These are phyloP conservation scores for Talpa occidentalis DNA, from an alignment of 2,113 vertebrate species.

Conservation along the genomic window DNA sequence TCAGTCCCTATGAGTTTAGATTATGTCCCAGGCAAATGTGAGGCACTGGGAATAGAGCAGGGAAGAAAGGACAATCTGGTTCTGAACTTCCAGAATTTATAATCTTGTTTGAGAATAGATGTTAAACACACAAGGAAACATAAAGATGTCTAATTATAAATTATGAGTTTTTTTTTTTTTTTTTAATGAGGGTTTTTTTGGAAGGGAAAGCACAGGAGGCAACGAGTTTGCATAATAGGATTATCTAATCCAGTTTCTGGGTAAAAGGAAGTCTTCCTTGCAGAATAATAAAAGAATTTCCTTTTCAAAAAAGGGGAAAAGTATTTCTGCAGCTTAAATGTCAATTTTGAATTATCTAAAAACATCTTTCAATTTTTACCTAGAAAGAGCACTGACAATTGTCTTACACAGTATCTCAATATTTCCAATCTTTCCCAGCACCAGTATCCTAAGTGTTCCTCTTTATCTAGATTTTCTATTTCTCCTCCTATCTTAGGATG, in stretches of 20 bases:
- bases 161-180: too few relatives aligned
- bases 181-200: neutral
- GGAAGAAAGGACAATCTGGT: neutral
- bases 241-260: neutral
- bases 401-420: neutral
- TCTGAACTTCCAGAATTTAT: neutral
- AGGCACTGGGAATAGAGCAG: neutral
- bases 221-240: constrained; percentile 40
- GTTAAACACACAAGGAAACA: constrained; percentile 36
- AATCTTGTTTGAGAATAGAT: neutral
- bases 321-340: constrained; percentile 49
- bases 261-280: neutral
- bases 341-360: constrained; percentile 64
- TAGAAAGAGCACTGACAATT: neutral
- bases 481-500: neutral
- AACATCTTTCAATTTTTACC: constrained; percentile 8
- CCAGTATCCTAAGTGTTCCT: neutral
- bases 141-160: constrained; percentile 35
- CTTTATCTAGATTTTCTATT: neutral
- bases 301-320: neutral
- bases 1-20: neutral
- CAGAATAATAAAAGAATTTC: constrained; percentile 50
- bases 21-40: neutral
- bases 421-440: neutral
- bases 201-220: neutral